Percentiles rank a stretch among this genome's conserved stretches.
Evolutionary conservation across 2,888 invertebrate genomes (phyloP).

Genomic region (Tetragonula carbonaria): DNA sequence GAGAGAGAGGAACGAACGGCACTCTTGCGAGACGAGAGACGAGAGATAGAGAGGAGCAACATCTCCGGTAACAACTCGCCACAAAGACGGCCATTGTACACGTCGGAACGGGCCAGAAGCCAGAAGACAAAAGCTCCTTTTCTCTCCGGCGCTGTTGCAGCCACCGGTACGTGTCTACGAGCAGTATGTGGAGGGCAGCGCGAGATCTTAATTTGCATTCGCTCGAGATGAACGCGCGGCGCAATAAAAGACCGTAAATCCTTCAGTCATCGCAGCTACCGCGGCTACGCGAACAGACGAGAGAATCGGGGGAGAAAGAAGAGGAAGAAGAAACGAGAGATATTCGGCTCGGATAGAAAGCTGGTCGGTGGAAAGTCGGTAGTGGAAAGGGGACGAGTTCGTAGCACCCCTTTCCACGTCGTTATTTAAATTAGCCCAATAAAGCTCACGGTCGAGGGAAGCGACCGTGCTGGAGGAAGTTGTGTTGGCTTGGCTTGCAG

Average conservation of each 20-base stretch:
- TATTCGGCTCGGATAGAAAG: constrained; percentile 50
- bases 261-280: constrained; percentile 75
- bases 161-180: constrained; percentile 59
- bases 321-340: constrained; percentile 45
- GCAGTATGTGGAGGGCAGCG: constrained; percentile 36
- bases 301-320: constrained; percentile 8
- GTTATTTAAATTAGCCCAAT: constrained; percentile 83
- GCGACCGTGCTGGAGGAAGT: constrained; percentile 37
- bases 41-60: constrained; percentile 26
- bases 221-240: constrained; percentile 73
- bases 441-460: constrained; percentile 71
- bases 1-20: background rate
- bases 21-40: background rate
- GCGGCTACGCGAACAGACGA: constrained; percentile 20
- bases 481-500: constrained; percentile 13
- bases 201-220: constrained; percentile 78
- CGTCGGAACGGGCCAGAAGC: constrained; percentile 50
- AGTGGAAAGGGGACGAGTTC: constrained; percentile 63
- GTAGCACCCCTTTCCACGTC: constrained; percentile 66
- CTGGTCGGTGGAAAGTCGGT: constrained; percentile 66
- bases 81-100: constrained; percentile 72
- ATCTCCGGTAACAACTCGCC: constrained; percentile 35
- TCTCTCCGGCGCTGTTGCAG: constrained; percentile 44
- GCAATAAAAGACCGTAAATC: constrained; percentile 80
- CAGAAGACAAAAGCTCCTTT: constrained; percentile 74